Base-by-base conservation (phyloP, 2,888 invertebrate genomes). In the Megaustenia siamemsis region DNA sequence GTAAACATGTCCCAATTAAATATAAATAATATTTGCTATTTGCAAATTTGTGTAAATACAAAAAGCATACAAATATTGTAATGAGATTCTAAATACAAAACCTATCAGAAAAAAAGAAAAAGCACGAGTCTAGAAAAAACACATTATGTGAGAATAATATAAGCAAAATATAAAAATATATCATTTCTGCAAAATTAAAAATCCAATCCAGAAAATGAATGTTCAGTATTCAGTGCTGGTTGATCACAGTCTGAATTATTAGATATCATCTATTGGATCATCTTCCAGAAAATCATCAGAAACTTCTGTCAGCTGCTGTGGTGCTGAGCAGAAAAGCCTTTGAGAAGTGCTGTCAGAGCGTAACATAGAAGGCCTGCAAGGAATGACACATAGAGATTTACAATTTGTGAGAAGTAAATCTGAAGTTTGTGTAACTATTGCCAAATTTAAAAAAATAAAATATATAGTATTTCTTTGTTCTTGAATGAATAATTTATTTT, bases 241-340 rank as follows among this genome's bases (percentile, higher is more conserved):
- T 73, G 71, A 45, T 28, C 10, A 38, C 68, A 45, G 71, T 28
- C n/a, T 15, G 12, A 45, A 10, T 73, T 28, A 73, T 28, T 73
- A 73, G 43, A 73, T 73, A 15, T 73, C 71, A 8, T 73, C 71
- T 18, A 73, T 2, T 43, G 71, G 71, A 45, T 73, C 71, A 73
- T 73, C 45, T 73, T 73, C 71, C 43, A 87, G 60, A 49, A 87
- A 89, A 32, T 91, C 91, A 77, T 91, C 91, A 75, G 88, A 88
- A n/a, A 91, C 86, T 53, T 92, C 90, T 15, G 91, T 91, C 68
- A 89, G 88, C 87, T 89, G 89, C 28, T 87, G 80, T 4, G 91
- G 91, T 6, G 89, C 88, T n/a, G 86, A 85, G 1, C 90, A 90
- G 82, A 87, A 89, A 24, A 86, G 82, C 28, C 89, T 85, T 15